Evolutionary conservation across 1,140 invertebrate species (phyloP).

Genomic region (Sipha flava): DNA sequence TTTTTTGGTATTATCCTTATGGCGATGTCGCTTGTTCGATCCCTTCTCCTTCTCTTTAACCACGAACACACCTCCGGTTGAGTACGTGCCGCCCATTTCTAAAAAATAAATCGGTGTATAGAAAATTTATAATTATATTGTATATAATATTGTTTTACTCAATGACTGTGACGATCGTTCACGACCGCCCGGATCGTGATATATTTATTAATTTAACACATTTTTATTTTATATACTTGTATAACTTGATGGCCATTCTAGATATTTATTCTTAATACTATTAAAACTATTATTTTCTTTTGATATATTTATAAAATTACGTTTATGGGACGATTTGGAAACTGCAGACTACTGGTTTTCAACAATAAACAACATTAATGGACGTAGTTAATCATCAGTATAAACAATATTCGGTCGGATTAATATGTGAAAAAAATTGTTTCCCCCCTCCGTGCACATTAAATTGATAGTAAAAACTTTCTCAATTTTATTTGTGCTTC

Average conservation of each 20-base stretch:
- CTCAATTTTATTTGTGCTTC: too few species aligned
- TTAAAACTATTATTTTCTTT: too few species aligned
- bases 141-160: not conserved
- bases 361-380: too few species aligned
- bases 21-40: not conserved
- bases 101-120: not conserved
- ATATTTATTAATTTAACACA: not conserved
- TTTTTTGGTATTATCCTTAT: not conserved
- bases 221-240: not conserved
- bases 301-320: too few species aligned
- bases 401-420: too few species aligned
- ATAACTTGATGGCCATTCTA: too few species aligned
- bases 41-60: constrained; percentile 24
- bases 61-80: constrained; percentile 13
- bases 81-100: constrained; percentile 22
- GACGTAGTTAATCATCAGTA: too few species aligned
- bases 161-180: not conserved
- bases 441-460: not conserved
- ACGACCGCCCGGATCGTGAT: not conserved
- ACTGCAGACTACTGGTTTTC: too few species aligned
- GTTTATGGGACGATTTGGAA: too few species aligned
- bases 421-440: too few species aligned
- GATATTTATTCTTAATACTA: too few species aligned
- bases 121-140: not conserved
- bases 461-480: not conserved